Evolutionary conservation across 2,888 invertebrate genomes (phyloP).

Genomic region (Orgyia antiqua): DNA sequence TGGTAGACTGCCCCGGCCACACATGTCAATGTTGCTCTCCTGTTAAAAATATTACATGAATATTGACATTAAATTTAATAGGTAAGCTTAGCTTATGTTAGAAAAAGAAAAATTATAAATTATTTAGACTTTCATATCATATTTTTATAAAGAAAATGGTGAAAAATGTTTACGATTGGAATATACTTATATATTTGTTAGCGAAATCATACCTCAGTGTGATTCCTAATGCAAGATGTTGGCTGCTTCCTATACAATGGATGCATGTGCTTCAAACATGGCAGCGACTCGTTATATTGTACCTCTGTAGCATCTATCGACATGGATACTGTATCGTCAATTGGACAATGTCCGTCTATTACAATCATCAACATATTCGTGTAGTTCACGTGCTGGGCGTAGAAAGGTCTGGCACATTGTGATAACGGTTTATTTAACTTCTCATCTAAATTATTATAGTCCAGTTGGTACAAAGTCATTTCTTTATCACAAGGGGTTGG

Average conservation of each 20-base stretch:
- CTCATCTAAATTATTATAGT: conserved; percentile 65
- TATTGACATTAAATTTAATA: too few relatives aligned
- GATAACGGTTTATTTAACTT: conserved; percentile 65
- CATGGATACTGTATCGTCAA: conserved; percentile 61
- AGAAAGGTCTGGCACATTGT: conserved; percentile 80
- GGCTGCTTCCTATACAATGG: conserved; percentile 83
- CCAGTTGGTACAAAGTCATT: conserved; percentile 76
- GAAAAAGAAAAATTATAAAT: too few relatives aligned
- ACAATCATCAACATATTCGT: conserved; percentile 89
- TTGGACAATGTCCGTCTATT: conserved; percentile 81
- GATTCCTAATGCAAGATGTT: conserved; percentile 85
- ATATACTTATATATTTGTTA: too few relatives aligned
- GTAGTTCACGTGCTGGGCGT: conserved; percentile 84
- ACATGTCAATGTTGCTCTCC: conserved; percentile 84
- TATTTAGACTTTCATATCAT: too few relatives aligned
- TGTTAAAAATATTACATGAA: conserved; percentile 44
- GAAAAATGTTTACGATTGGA: too few relatives aligned
- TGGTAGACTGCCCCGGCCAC: conserved; percentile 70
- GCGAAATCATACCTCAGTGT: conserved; percentile 81
- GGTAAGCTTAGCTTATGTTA: too few relatives aligned
- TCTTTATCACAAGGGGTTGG: conserved; percentile 92
- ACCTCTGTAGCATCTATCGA: conserved; percentile 64
- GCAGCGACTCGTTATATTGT: conserved; percentile 79
- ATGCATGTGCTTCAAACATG: conserved; percentile 77
- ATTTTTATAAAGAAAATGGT: too few relatives aligned